Conservation (phyloP, 2,113 vertebrate species). For the Rhadina sibilatrix region DNA sequence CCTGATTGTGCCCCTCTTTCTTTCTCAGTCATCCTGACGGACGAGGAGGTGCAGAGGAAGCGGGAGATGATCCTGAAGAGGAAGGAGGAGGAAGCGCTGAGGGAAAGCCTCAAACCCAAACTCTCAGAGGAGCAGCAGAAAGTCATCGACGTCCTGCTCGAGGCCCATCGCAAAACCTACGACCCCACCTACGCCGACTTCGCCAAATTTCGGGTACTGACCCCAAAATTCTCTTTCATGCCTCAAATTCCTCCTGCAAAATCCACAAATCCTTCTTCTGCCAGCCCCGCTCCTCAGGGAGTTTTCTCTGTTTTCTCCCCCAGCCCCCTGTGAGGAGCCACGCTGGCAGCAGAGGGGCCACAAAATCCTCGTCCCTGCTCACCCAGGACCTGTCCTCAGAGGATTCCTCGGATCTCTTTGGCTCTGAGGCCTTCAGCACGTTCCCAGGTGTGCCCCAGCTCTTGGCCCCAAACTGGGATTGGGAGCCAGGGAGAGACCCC, state of each 20-base stretch:
- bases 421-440: conserved; percentile 19
- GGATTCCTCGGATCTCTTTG: conserved; percentile 80
- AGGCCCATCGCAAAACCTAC: conserved; percentile 93
- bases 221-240: background rate
- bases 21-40: conserved; percentile 90
- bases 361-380: conserved; percentile 74
- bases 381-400: conserved; percentile 73
- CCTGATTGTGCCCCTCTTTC: accelerated
- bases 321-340: conserved; percentile 84
- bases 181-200: conserved; percentile 93
- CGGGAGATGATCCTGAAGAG: conserved; percentile 91
- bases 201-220: conserved; percentile 84
- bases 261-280: accelerated
- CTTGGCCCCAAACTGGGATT: background rate
- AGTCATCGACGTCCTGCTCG: conserved; percentile 84
- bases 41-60: conserved; percentile 96
- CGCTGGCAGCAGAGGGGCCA: conserved; percentile 54
- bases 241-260: no score
- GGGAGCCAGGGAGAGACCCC: background rate
- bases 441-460: conserved; percentile 71
- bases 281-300: accelerated
- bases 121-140: conserved; percentile 88
- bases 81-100: conserved; percentile 89
- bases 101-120: conserved; percentile 85
- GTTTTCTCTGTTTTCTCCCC: background rate